Base-by-base conservation (phyloP, 2,113 vertebrate species). In the Tragelaphus scriptus region DNA sequence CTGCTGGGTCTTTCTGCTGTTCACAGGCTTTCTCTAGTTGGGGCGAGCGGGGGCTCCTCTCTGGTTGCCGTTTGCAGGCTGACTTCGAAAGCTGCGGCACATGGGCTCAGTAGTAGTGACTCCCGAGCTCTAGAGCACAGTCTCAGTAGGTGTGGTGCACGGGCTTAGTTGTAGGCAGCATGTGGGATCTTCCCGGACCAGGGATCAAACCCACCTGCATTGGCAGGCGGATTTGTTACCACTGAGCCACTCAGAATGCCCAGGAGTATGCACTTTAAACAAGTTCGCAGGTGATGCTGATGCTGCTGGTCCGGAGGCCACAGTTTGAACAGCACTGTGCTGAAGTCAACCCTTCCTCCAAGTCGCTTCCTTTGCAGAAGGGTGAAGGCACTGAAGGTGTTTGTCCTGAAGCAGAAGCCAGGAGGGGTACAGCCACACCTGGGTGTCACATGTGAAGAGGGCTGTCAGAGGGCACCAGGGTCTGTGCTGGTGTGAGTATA, bases 41-140 rank as follows among this genome's bases (percentile, higher is more conserved):
- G 71, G 71, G 40, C 0, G n/a, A 12, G 19, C 0, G 1, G n/a
- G 32, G 65, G 11, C n/a, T 25, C 5, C 71, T 75, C 68, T 75
- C 71, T 44, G 11, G n/a, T 7, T 77, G 71, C 40, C 14, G 36
- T 44, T 26, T 26, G 40, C 36, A 77, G 71, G 36, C 71, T 77
- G 71, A 7, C 23, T 44, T 77, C 0, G 6, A 23, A 7, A 25
- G 36, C 23, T 44, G 71, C 0, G 0, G n/a, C n/a, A 7, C 11
- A 2, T 14, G 36, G 0, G 21, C 36, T 75, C 21, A 25, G 36
- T 11, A 36, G n/a, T 19, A 23, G 68, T 6, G n/a, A n/a, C 68
- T 71, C 19, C n/a, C 21, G 68, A n/a, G n/a, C n/a, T 40, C n/a
- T 23, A 36, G 65, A 71, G n/a, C n/a, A 36, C 65, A 71, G n/a